phyloP scores from a whole-genome alignment of 2,888 invertebrate species.

The Resseliella maxima region DNA sequence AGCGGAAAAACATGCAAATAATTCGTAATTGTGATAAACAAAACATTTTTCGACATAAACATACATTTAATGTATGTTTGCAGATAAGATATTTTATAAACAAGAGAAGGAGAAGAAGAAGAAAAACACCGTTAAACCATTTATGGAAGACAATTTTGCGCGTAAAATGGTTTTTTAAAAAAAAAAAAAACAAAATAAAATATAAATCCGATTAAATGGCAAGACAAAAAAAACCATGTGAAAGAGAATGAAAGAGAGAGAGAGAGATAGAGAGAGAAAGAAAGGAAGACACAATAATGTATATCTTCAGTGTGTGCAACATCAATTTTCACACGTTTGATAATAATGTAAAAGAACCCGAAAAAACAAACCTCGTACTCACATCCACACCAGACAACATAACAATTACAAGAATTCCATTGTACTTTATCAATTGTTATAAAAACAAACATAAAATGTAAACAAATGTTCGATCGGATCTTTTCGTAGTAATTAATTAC shows the following conservation, averaged over 20 bases:
- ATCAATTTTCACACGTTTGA: slow-evolving; percentile 32
- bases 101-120: no score
- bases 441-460: slow-evolving; percentile 2
- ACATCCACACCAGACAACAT: not conserved
- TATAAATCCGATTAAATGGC: no score
- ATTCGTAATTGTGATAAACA: not conserved
- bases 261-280: not conserved
- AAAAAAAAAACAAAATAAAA: no score
- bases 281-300: not conserved
- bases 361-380: not conserved
- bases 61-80: no score
- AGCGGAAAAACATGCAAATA: not conserved
- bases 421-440: slow-evolving; percentile 34
- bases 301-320: not conserved
- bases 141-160: no score
- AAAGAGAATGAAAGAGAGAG: no score
- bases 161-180: no score
- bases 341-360: not conserved
- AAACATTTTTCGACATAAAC: no score
- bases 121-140: no score
- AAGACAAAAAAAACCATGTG: no score
- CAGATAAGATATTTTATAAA: no score
- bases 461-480: not conserved
- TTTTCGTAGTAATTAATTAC: slow-evolving; percentile 9
- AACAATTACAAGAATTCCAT: not conserved